Percentiles rank a stretch among this genome's conserved stretches.
Conservation (phyloP, 2,113 vertebrate species). For the Pterocles gutturalis region DNA sequence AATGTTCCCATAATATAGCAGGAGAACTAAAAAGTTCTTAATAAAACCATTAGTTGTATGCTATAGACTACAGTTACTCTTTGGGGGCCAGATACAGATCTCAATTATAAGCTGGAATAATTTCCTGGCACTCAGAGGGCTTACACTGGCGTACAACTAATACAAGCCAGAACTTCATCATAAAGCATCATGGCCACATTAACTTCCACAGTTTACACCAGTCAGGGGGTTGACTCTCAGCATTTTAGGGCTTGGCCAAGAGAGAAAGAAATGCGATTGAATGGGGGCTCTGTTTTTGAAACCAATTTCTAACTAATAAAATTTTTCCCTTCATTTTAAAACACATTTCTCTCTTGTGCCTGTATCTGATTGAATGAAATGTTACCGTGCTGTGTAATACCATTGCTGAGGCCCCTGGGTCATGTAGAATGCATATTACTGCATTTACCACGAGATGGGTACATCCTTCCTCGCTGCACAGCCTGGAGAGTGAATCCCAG, state of each 20-base stretch:
- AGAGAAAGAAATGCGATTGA: not conserved
- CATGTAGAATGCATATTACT: not conserved
- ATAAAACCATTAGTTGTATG: not conserved
- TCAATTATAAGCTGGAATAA: conserved; percentile 25
- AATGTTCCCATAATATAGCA: not conserved
- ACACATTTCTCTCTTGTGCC: not conserved
- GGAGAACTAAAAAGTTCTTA: not conserved
- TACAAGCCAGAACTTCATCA: not conserved
- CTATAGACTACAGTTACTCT: not conserved
- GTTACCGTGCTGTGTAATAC: not conserved
- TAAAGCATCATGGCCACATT: not conserved
- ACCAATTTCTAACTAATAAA: conserved; percentile 1
- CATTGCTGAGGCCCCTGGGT: not conserved
- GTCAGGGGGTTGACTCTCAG: not conserved
- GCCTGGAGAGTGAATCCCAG: not conserved
- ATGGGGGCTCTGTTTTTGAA: not conserved
- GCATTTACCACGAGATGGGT: not conserved
- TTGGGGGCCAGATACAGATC: not conserved
- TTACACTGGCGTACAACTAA: not conserved
- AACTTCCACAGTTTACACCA: not conserved
- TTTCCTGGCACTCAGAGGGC: not conserved
- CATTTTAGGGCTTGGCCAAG: not conserved
- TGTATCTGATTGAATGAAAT: not conserved
- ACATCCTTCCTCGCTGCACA: not conserved
- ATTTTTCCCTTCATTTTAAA: not conserved